phyloP scores from a whole-genome alignment of 2,113 vertebrate genomes.

The Ifrita kowaldi region DNA sequence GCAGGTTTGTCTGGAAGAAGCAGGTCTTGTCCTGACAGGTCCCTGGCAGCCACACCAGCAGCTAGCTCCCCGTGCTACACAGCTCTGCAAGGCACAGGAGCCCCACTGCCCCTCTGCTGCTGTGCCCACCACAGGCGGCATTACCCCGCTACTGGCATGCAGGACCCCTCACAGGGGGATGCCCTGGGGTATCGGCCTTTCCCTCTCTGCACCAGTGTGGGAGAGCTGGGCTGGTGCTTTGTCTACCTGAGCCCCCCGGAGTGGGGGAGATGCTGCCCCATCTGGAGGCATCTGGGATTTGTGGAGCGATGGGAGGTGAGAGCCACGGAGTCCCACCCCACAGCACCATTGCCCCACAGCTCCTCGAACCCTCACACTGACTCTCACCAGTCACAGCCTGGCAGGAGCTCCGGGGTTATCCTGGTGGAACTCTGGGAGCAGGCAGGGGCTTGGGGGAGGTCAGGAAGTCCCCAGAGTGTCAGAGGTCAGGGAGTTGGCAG shows the following conservation, averaged over 20 bases:
- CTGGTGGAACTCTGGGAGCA: neutral
- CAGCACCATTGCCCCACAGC: neutral
- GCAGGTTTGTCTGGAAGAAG: conserved; percentile 66
- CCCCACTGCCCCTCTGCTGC: fast-evolving
- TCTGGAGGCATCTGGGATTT: neutral
- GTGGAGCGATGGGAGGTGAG: fast-evolving
- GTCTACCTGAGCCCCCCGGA: neutral
- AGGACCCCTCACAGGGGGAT: fast-evolving
- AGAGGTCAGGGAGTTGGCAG: neutral
- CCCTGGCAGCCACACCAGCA: neutral
- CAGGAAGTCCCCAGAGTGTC: neutral
- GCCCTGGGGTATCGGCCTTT: neutral
- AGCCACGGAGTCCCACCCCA: neutral
- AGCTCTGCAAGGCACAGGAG: neutral
- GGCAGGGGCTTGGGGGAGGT: neutral
- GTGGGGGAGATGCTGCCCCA: fast-evolving
- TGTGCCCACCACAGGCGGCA: fast-evolving
- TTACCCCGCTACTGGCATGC: fast-evolving
- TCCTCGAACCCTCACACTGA: fast-evolving
- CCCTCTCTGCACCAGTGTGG: too few species aligned
- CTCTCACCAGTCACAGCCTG: neutral
- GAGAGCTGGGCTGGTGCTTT: neutral
- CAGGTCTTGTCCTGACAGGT: conserved; percentile 64
- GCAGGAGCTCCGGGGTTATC: neutral
- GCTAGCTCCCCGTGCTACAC: neutral